These are phyloP conservation scores for Acanthosoma haemorrhoidale DNA, from an alignment of 2,888 invertebrate genomes.

Conservation along the genomic window DNA sequence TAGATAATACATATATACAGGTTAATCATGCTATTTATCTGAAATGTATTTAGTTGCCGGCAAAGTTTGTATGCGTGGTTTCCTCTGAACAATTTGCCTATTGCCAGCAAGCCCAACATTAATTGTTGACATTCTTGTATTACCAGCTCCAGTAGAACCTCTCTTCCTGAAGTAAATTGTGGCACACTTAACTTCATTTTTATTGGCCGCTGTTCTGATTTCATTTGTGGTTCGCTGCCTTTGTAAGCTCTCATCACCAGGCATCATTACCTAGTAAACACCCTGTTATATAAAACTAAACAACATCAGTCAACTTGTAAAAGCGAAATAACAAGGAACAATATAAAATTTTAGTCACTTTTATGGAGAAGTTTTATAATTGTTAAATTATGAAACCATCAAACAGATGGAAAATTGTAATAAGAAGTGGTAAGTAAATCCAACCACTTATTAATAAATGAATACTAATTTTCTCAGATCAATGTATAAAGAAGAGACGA, in stretches of 20 bases:
- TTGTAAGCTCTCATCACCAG: not conserved
- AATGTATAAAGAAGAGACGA: too few species aligned
- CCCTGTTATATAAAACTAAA: conserved; percentile 28
- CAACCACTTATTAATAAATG: too few species aligned
- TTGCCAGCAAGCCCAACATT: not conserved
- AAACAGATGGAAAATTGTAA: too few species aligned
- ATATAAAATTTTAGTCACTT: not conserved
- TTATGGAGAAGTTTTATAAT: too few species aligned
- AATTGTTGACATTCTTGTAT: not conserved
- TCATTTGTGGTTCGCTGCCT: not conserved
- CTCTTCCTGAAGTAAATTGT: conserved; percentile 24
- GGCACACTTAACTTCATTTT: conserved; percentile 26
- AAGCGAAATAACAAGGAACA: conserved; percentile 8
- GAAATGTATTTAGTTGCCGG: conserved; percentile 5
- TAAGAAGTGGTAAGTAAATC: too few species aligned
- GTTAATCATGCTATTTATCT: not conserved
- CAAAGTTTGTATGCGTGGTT: not conserved
- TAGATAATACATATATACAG: not conserved
- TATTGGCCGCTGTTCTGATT: not conserved
- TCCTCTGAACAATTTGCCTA: not conserved
- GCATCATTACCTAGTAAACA: conserved; percentile 26
- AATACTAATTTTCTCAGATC: too few species aligned
- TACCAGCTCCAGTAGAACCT: not conserved
- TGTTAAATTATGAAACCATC: too few species aligned
- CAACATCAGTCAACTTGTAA: conserved; percentile 25